Percentiles rank a stretch among this genome's conserved stretches.
These are phyloP conservation scores for Drosophila punjabiensis DNA, from an alignment of 1,140 invertebrate species.

Conservation along the genomic window DNA sequence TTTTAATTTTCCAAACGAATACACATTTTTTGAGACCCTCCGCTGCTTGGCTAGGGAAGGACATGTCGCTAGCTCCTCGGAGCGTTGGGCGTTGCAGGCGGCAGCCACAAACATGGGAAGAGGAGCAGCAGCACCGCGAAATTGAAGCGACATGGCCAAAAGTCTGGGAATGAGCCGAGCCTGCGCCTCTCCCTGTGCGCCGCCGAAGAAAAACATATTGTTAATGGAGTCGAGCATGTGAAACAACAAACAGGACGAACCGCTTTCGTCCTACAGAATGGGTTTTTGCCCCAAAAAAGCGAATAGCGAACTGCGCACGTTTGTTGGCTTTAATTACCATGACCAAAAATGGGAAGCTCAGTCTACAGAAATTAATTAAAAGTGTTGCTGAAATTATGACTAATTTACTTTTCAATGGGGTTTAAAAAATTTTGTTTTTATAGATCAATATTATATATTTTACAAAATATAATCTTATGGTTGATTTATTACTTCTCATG, in stretches of 20 bases:
- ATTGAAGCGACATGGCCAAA: conserved; percentile 48
- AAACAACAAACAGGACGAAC: conserved; percentile 71
- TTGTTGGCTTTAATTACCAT: conserved; percentile 37
- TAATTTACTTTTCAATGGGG: not conserved
- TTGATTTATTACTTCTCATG: not conserved
- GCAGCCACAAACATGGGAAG: conserved; percentile 50
- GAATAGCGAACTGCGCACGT: not conserved
- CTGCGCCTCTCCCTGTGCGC: conserved; percentile 27
- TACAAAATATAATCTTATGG: not conserved
- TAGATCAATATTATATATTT: no score
- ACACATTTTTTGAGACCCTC: conserved; percentile 56
- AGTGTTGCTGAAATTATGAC: conserved; percentile 17
- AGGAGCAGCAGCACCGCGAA: conserved; percentile 21
- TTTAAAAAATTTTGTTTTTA: not conserved
- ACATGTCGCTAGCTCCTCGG: conserved; percentile 36
- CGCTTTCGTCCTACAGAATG: conserved; percentile 16
- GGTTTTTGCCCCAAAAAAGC: conserved; percentile 1
- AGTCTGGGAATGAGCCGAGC: not conserved
- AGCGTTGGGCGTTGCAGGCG: conserved; percentile 38
- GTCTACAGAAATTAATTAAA: conserved; percentile 24
- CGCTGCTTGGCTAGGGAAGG: conserved; percentile 22
- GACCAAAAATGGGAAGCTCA: not conserved
- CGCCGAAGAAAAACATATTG: conserved; percentile 74
- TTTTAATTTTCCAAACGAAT: conserved; percentile 80
- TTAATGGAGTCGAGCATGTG: conserved; percentile 82